These are phyloP conservation scores for Sialis fuliginosa DNA, from an alignment of 2,888 invertebrate species.

Conservation along the genomic window DNA sequence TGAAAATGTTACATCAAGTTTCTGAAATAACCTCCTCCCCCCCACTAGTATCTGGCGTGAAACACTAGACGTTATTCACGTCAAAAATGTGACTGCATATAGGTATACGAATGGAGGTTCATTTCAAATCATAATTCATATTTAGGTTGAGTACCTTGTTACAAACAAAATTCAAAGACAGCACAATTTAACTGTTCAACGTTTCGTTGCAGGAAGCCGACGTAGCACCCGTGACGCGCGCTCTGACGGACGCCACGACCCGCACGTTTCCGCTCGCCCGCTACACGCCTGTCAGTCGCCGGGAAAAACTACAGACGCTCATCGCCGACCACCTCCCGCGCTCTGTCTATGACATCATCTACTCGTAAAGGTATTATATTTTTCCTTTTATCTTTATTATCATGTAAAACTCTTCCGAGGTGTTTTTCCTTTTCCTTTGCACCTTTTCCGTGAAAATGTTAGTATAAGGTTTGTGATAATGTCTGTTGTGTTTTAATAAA, in stretches of 20 bases:
- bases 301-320: slow-evolving; percentile 62
- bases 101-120: no score
- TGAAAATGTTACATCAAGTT: no score
- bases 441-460: no score
- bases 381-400: neutral
- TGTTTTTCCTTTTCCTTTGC: neutral
- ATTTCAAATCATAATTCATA: no score
- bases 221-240: slow-evolving; percentile 54
- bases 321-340: slow-evolving; percentile 67
- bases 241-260: slow-evolving; percentile 58
- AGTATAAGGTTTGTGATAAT: no score
- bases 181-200: slow-evolving; percentile 1
- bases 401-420: neutral
- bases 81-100: no score
- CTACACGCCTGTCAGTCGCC: slow-evolving; percentile 66
- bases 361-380: slow-evolving; percentile 21
- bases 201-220: slow-evolving; percentile 45
- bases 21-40: no score
- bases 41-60: no score
- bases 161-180: neutral
- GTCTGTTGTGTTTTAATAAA: no score
- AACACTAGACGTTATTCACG: no score
- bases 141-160: no score
- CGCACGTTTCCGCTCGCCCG: slow-evolving; percentile 69
- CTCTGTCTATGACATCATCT: slow-evolving; percentile 63